Evolutionary conservation across 2,797 vertebrate genomes (phyloP), one percentile per base, ranked within the genome.

Genomic region (Anguilla anguilla): DNA sequence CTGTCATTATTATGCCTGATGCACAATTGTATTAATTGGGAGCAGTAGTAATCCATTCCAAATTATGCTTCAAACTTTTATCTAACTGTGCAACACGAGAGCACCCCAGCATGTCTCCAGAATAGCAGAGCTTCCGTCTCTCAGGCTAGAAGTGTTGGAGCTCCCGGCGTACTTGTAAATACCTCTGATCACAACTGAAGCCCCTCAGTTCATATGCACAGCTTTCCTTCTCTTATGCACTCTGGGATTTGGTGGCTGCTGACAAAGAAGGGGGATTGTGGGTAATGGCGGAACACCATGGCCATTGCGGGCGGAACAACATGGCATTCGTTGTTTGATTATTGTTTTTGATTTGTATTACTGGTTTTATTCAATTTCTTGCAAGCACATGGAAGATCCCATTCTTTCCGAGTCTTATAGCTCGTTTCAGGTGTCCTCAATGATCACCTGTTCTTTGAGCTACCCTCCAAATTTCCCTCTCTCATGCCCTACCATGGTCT

Each of bases 121-220:
- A 49, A 51, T 46, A 11, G 7, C 35, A 67, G 84, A 22, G 59
- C 39, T 85, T 67, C 59, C 39, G 19, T 35, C 64, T 67, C 84
- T 85, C 84, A 67, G 59, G 84, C 59, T 85, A 11, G 57, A 67
- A 67, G 46, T 82, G 39, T 59, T 28, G 77, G 77, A 81, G n/a
- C 64, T 87, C 81, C 67, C 59, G 92, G 90, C 92, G 90, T 94
- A 93, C 85, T 86, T 94, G 93, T 94, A 93, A 93, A 93, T 94
- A 92, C 90, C 90, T 94, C 88, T 91, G 86, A 90, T 88, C 69
- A 90, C 15, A 85, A 87, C 88, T 74, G 88, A 88, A 81, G 83
- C 82, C 85, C 79, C 61, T 35, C 53, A 51, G 79, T 82, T 46
- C 79, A 82, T 43, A 87, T 85, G 86, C 88, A 88, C 90, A 79